A percentile compares a stretch with the other conserved stretches of the same genome.
Evolutionary conservation across 2,888 invertebrate species (phyloP).

Genomic region (Drosophila fungiperda): DNA sequence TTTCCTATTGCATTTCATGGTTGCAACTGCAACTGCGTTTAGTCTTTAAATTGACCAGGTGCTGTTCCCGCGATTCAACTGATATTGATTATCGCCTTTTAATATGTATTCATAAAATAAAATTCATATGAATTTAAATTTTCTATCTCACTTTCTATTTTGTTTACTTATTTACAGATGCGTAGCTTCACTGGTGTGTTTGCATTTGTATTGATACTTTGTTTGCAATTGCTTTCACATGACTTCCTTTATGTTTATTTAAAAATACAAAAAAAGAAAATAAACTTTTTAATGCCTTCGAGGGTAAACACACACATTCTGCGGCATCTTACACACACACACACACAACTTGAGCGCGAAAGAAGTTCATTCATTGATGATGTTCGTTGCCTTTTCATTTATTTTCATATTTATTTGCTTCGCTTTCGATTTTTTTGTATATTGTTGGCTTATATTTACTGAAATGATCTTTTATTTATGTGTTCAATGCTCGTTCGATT

Average conservation of each 20-base stretch:
- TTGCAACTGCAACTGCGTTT: conserved; percentile 9
- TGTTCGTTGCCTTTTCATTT: conserved; percentile 47
- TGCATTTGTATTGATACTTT: conserved; percentile 73
- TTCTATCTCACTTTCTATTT: background rate
- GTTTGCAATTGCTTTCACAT: conserved; percentile 80
- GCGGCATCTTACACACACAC: conserved; percentile 12
- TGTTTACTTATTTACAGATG: conserved; percentile 27
- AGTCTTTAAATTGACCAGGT: conserved; percentile 36
- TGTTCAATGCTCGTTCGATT: conserved; percentile 56
- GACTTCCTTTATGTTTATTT: conserved; percentile 76
- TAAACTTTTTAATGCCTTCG: conserved; percentile 76
- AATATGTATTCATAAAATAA: conserved; percentile 23
- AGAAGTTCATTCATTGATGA: conserved; percentile 33
- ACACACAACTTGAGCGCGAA: conserved; percentile 12
- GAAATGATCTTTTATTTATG: conserved; percentile 74
- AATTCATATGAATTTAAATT: background rate
- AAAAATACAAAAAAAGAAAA: conserved; percentile 54
- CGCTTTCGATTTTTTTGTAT: conserved; percentile 31
- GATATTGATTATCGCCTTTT: conserved; percentile 67
- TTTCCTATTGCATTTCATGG: conserved; percentile 53
- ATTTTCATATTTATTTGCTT: conserved; percentile 8
- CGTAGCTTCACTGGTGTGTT: conserved; percentile 8
- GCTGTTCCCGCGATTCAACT: conserved; percentile 16
- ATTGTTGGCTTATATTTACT: conserved; percentile 58
- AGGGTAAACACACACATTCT: conserved; percentile 56